Evolutionary conservation across 2,888 invertebrate genomes (phyloP).

Genomic region (Drosophila picticornis): DNA sequence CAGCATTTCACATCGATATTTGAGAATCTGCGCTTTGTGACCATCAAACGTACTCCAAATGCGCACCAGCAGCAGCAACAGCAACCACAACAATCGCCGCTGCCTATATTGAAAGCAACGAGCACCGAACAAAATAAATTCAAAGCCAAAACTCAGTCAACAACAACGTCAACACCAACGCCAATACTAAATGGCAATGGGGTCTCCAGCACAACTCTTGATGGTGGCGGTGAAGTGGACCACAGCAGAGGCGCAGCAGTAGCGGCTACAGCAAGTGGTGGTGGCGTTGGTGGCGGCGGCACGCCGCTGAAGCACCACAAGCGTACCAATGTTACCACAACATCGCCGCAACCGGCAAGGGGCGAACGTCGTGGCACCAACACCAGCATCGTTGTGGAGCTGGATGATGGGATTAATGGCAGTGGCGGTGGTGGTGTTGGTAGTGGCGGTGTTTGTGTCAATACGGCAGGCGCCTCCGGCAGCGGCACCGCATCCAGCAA

Average conservation of each 20-base stretch:
- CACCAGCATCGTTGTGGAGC: conserved; percentile 70
- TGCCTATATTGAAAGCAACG: conserved; percentile 44
- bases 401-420: conserved; percentile 40
- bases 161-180: conserved; percentile 32
- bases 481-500: conserved; percentile 68
- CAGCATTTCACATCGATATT: conserved; percentile 84
- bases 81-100: conserved; percentile 53
- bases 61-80: conserved; percentile 59
- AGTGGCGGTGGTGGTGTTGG: background rate
- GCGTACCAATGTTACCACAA: conserved; percentile 62
- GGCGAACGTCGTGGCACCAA: conserved; percentile 69
- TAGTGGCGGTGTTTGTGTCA: conserved; percentile 9
- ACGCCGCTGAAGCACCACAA: conserved; percentile 74
- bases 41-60: conserved; percentile 75
- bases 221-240: conserved; percentile 61
- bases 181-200: conserved; percentile 71
- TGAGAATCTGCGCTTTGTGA: conserved; percentile 84
- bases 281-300: conserved; percentile 45
- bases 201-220: conserved; percentile 59
- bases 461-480: conserved; percentile 49
- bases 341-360: conserved; percentile 59
- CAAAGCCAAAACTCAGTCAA: conserved; percentile 65
- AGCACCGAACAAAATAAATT: conserved; percentile 60
- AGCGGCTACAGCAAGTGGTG: conserved; percentile 27
- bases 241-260: conserved; percentile 39